Conservation (phyloP, 2,113 vertebrate species). For the Semnopithecus entellus region DNA sequence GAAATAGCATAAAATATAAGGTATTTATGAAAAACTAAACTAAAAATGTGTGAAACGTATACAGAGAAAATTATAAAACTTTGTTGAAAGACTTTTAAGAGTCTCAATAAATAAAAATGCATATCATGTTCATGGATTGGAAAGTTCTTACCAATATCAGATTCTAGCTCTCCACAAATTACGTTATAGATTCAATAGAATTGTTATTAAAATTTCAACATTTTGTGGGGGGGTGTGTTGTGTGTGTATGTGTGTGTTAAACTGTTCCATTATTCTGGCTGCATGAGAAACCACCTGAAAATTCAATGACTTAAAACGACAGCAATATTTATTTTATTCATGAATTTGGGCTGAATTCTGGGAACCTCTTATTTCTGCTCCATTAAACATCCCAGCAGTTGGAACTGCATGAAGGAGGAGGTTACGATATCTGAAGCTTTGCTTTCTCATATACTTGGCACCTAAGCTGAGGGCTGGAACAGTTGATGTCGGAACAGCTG, state of each 20-base stretch:
- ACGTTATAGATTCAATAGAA: not conserved
- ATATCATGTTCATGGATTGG: not conserved
- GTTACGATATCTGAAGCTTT: not conserved
- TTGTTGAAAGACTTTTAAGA: not conserved
- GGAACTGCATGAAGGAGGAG: not conserved
- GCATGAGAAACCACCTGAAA: not conserved
- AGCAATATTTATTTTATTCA: not conserved
- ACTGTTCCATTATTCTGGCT: not conserved
- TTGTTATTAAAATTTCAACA: not conserved
- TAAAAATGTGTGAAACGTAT: not conserved
- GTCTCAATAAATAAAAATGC: not conserved
- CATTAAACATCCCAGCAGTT: not conserved
- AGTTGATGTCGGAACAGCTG: not conserved
- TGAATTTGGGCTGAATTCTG: not conserved
- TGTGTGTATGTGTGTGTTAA: not conserved
- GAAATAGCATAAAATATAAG: not conserved
- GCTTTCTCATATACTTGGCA: not conserved
- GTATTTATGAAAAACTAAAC: not conserved
- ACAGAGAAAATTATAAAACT: not conserved
- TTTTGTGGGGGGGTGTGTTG: too few species aligned
- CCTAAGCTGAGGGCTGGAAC: not conserved
- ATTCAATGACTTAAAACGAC: not conserved
- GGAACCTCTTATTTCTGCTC: not conserved
- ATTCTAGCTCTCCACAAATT: not conserved
- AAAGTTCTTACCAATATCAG: not conserved